phyloP scores from a whole-genome alignment of 2,888 invertebrate genomes.

The Bhutanitis thaidina region DNA sequence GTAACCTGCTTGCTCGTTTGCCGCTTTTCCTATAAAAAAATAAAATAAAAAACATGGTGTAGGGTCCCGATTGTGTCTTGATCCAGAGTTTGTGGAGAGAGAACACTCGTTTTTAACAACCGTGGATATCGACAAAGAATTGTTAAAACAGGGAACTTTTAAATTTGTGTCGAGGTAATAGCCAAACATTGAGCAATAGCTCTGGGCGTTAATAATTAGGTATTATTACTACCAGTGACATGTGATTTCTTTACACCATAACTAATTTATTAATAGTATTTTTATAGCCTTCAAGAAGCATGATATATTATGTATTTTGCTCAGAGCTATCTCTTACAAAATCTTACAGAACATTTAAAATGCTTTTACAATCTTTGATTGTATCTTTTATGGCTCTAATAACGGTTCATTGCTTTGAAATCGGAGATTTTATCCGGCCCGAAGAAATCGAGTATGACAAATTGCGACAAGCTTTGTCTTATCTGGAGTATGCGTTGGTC shows the following conservation, averaged over 20 bases:
- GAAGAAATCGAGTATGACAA: conserved; percentile 45
- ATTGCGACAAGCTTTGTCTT: conserved; percentile 37
- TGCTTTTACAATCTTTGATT: conserved; percentile 24
- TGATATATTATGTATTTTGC: neutral
- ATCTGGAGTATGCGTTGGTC: conserved; percentile 23
- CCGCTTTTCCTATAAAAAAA: no score
- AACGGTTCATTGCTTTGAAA: conserved; percentile 24
- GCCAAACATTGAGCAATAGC: no score
- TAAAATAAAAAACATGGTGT: no score
- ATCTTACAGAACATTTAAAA: conserved; percentile 15
- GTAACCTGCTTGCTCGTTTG: no score
- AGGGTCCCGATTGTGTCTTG: no score
- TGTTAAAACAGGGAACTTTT: no score
- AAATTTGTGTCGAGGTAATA: no score
- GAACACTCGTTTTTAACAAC: no score
- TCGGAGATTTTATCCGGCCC: conserved; percentile 32
- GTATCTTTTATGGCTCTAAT: conserved; percentile 20
- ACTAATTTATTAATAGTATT: neutral
- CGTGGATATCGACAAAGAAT: no score
- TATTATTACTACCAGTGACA: neutral
- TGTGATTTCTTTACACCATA: neutral
- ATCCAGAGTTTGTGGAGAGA: no score
- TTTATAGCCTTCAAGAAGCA: neutral
- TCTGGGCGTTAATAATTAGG: no score
- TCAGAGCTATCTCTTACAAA: conserved; percentile 10